These are phyloP conservation scores for Lutraria rhynchaena DNA, from an alignment of 1,140 invertebrate species.

Conservation along the genomic window DNA sequence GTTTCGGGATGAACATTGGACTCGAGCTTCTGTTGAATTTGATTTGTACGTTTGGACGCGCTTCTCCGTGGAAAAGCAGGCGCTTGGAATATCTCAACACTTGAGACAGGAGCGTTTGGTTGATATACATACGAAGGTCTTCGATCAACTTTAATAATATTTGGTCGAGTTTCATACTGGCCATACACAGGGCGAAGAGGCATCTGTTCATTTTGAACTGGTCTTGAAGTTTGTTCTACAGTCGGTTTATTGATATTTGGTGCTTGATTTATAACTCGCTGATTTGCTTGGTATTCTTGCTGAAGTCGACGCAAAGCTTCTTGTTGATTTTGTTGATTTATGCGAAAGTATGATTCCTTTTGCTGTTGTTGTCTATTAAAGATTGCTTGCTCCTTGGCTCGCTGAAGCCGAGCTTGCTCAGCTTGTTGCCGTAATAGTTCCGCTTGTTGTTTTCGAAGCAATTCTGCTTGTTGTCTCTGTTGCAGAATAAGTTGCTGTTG, in stretches of 20 bases:
- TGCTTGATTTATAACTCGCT: too few relatives aligned
- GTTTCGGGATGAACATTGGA: not conserved
- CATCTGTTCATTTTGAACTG: not conserved
- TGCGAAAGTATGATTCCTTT: too few relatives aligned
- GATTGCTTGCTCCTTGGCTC: not conserved
- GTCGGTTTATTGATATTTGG: too few relatives aligned
- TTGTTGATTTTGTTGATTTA: too few relatives aligned
- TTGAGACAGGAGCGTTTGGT: slow-evolving; percentile 8
- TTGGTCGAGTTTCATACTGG: not conserved
- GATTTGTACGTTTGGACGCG: not conserved
- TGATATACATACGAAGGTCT: not conserved
- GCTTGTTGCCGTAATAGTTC: not conserved
- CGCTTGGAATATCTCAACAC: slow-evolving; percentile 32
- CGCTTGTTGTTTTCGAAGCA: not conserved
- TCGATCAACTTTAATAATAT: not conserved
- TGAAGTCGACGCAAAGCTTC: too few relatives aligned
- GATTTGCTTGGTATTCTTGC: too few relatives aligned
- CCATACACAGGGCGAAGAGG: slow-evolving; percentile 15
- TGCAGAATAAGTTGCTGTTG: not conserved
- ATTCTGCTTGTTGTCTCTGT: not conserved
- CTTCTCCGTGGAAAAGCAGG: not conserved
- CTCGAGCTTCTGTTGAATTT: not conserved
- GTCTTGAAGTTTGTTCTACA: too few relatives aligned
- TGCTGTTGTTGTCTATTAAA: too few relatives aligned
- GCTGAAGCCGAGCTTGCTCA: not conserved